Percentiles rank a stretch among this genome's conserved stretches.
Evolutionary conservation across 2,888 invertebrate genomes (phyloP).

Genomic region (Acanthosepion pharaonis): DNA sequence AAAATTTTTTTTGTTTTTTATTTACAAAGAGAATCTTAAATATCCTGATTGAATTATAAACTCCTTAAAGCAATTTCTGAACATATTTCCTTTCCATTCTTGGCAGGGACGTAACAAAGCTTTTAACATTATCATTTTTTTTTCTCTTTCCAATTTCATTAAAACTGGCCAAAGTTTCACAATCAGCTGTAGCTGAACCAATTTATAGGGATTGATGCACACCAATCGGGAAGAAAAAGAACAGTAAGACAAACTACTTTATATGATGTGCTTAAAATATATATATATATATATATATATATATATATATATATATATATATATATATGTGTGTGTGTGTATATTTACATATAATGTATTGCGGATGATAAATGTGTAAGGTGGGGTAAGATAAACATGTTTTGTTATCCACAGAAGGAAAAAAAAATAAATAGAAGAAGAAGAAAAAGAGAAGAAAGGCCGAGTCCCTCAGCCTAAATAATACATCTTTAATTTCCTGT

Average conservation of each 20-base stretch:
- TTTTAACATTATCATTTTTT: not conserved
- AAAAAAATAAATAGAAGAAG: not conserved
- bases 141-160: not conserved
- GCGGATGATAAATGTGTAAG: not conserved
- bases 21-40: not conserved
- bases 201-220: not conserved
- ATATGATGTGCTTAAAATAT: not conserved
- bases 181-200: not conserved
- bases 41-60: not conserved
- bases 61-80: not conserved
- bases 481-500: not conserved
- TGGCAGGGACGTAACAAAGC: not conserved
- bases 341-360: not conserved
- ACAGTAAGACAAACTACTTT: not conserved
- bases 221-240: not conserved
- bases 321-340: not conserved
- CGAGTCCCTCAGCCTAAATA: not conserved
- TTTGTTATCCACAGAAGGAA: not conserved
- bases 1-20: not conserved
- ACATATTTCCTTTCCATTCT: not conserved
- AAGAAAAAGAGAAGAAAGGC: not conserved
- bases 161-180: not conserved
- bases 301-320: not conserved
- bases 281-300: not conserved
- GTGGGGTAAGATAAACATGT: not conserved